Evolutionary conservation across 2,113 vertebrate species (phyloP), one percentile per base, ranked within the genome.

Genomic region (Siniperca knerii): DNA sequence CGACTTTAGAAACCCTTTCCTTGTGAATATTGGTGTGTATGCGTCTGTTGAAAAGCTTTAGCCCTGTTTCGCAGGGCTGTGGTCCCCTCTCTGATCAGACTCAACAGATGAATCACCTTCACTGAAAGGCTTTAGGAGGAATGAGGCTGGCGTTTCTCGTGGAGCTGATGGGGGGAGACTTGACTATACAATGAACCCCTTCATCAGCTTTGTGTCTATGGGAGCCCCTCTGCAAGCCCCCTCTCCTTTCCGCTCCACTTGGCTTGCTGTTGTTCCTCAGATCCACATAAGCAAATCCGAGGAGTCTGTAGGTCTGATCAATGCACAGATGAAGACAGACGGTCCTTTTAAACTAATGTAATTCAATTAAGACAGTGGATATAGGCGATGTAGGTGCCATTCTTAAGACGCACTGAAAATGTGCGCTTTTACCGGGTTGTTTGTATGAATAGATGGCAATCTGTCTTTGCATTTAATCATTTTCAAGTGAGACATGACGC

Each of bases 51-150:
- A 21, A 25, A 23, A 66, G 73, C 72, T 50, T 67, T 52, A 72
- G 35, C 64, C 20, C 15, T 20, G 21, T 37, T 73, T 68, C 6
- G 35, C 81, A 33, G 77, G 71, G 69, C 58, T 42, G 71, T 72
- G 52, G 44, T 33, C 50, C 71, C 71, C 25, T 52, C n/a, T 75
- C 72, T 69, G 75, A 29, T 75, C 82, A 83, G 42, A 84, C 86
- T 92, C 91, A 92, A 94, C 92, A 91, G 94, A 93, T 94, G 89
- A 88, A 90, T 85, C 87, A 75, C 61, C 65, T 87, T 77, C 72
- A 35, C 73, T 87, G 61, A 70, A 44, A 85, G 79, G 85, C 13
- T 84, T 87, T 57, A 13, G 25, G 52, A 81, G n/a, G 65, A 81
- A 33, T 12, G 42, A 71, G 73, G 15, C 69, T 82, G 76, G 71